Evolutionary conservation across 2,113 vertebrate species (phyloP).

Genomic region (Pleuronectes platessa): DNA sequence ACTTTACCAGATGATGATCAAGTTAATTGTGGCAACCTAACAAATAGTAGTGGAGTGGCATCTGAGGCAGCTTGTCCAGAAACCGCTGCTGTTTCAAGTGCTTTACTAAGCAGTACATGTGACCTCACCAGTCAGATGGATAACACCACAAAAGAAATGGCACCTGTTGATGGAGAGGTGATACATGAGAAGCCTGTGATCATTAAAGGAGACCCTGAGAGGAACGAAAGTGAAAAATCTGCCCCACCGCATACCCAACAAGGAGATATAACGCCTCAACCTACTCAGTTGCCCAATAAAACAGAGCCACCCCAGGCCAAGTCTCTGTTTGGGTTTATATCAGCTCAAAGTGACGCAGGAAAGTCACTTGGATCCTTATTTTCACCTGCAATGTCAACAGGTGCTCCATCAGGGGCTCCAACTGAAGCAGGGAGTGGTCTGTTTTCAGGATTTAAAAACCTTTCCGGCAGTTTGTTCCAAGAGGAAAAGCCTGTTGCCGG

Average conservation of each 20-base stretch:
- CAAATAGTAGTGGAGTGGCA: not conserved
- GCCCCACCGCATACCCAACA: conserved; percentile 14
- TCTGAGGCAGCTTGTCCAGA: conserved; percentile 28
- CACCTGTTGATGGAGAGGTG: conserved; percentile 38
- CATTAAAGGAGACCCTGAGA: conserved; percentile 60
- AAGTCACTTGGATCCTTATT: conserved; percentile 90
- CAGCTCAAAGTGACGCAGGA: conserved; percentile 78
- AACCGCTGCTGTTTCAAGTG: conserved; percentile 4
- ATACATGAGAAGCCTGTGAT: conserved; percentile 61
- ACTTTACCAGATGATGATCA: conserved; percentile 13
- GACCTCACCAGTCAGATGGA: conserved; percentile 28
- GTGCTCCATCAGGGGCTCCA: conserved; percentile 66
- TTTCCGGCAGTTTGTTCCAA: conserved; percentile 89
- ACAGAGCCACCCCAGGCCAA: conserved; percentile 71
- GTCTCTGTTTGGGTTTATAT: conserved; percentile 82
- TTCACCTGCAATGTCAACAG: conserved; percentile 74
- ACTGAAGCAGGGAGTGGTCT: conserved; percentile 80
- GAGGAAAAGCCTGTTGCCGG: conserved; percentile 78
- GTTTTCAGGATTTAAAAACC: conserved; percentile 87
- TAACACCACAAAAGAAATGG: conserved; percentile 40
- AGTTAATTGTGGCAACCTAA: not conserved
- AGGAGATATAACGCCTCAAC: conserved; percentile 11
- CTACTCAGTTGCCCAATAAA: conserved; percentile 45
- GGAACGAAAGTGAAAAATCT: conserved; percentile 53
- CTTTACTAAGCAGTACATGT: conserved; percentile 9